phyloP scores from a whole-genome alignment of 2,797 vertebrate species.

The Karalla daura region DNA sequence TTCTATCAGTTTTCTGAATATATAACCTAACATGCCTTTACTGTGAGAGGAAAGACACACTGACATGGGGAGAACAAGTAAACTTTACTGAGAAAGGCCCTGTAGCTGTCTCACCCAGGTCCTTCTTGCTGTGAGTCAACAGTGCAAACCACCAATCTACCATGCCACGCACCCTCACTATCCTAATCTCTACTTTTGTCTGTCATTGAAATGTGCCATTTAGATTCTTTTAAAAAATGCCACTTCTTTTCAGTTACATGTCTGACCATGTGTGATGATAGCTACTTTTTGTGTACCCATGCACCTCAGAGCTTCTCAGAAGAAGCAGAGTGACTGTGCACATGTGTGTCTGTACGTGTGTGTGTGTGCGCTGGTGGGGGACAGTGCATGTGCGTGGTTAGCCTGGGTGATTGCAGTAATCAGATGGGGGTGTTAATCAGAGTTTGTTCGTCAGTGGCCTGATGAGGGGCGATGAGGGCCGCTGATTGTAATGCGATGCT shows the following conservation, averaged over 20 bases:
- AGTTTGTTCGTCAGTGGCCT: constrained; percentile 86
- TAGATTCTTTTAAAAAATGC: too few relatives aligned
- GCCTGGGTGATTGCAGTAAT: constrained; percentile 86
- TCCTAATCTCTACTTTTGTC: too few relatives aligned
- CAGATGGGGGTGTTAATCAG: constrained; percentile 87
- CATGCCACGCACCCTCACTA: too few relatives aligned
- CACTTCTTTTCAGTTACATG: neutral
- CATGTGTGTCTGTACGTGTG: constrained; percentile 15
- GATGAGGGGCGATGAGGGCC: constrained; percentile 82
- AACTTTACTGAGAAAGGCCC: too few relatives aligned
- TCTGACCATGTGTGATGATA: constrained; percentile 40
- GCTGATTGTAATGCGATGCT: constrained; percentile 87
- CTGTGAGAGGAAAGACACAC: too few relatives aligned
- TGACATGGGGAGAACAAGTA: too few relatives aligned
- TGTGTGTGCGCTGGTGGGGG: constrained; percentile 49
- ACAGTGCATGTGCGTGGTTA: constrained; percentile 67
- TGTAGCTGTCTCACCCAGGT: constrained; percentile 2
- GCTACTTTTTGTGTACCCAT: constrained; percentile 42
- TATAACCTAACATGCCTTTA: too few relatives aligned
- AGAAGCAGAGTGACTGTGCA: constrained; percentile 24
- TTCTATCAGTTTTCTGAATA: too few relatives aligned
- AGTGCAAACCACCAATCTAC: too few relatives aligned
- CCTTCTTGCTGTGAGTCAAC: too few relatives aligned
- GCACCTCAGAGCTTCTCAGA: constrained; percentile 34
- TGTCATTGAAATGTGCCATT: too few relatives aligned